A percentile compares a stretch with the other conserved stretches of the same genome.
Conservation (phyloP, 2,888 invertebrate species). For the Luperina nickerlii region DNA sequence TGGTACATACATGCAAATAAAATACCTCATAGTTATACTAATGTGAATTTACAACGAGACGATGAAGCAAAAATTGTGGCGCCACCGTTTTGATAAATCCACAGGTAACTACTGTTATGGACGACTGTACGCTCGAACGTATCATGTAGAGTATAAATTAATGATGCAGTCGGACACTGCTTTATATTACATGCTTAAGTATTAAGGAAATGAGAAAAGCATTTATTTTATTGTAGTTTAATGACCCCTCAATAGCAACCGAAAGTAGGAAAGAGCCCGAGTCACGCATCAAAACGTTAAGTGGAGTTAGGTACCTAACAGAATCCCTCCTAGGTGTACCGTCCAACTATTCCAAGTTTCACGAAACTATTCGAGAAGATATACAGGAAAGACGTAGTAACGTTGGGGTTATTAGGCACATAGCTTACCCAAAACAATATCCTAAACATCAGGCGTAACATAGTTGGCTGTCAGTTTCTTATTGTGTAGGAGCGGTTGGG, state of each 20-base stretch:
- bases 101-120: conserved; percentile 48
- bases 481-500: conserved; percentile 60
- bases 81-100: conserved; percentile 46
- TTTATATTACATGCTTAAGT: conserved; percentile 24
- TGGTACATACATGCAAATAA: conserved; percentile 54
- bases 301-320: conserved; percentile 36
- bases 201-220: conserved; percentile 28
- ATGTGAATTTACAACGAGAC: conserved; percentile 53
- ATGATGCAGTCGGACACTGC: conserved; percentile 34
- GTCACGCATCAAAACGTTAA: conserved; percentile 55
- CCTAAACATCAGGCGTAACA: conserved; percentile 61
- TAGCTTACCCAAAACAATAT: conserved; percentile 63
- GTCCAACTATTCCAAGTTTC: conserved; percentile 49
- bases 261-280: conserved; percentile 21
- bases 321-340: conserved; percentile 45
- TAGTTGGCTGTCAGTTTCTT: conserved; percentile 56
- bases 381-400: conserved; percentile 48
- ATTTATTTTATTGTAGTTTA: conserved; percentile 46
- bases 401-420: conserved; percentile 60
- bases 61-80: conserved; percentile 38
- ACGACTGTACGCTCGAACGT: conserved; percentile 38
- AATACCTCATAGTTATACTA: conserved; percentile 52
- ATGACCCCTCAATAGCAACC: conserved; percentile 13
- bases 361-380: conserved; percentile 55
- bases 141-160: conserved; percentile 44